Evolutionary conservation across 2,797 vertebrate species (phyloP), one percentile per base, ranked within the genome.

Genomic region (Diglossa cyanea): DNA sequence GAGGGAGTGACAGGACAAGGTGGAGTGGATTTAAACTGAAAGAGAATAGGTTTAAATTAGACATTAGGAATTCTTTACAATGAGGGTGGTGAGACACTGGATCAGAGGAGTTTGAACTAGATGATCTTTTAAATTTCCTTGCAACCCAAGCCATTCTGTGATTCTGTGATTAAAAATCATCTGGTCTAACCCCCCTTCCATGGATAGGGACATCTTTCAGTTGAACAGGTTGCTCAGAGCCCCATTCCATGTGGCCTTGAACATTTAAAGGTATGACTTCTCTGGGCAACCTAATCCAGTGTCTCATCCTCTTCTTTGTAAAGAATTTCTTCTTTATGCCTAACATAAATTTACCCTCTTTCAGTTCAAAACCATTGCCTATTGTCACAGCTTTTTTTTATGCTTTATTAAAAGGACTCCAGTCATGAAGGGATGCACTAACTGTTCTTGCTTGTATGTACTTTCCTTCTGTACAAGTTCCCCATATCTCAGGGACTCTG

Each of bases 101-200:
- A 71, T 55, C 26, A 42, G 31, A 57, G 35, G 8, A 55, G 26
- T 1, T 37, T 26, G 6, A 55, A 13, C 15, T 37, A 40, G 24
- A 20, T 30, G 30, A 30, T 76, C 21, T 40, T 45, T 78, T 37
- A 13, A 57, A 16, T 25, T 57, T 42, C 7, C 44, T 57, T 72
- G 8, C 28, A 57, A 50, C 5, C 4, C 31, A 50, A 57, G 23
- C 4, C 15, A 50, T 57, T 63, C 50, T 40, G 37, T 57, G 74
- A 63, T 50, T 31, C 42, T 44, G 1, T 44, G 12, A 57, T 28
- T 57, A 65, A 51, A 83, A 35, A 9, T 53, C 6, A 17, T 23
- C 26, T 75, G 10, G 26, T 78, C 26, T 24, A 42, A 20, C 1
- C 1, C 3, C 2, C 2, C 19, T 30, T 30, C 11, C 7, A 13